A percentile compares a stretch with the other conserved stretches of the same genome.
Evolutionary conservation across 2,797 vertebrate genomes (phyloP).

Genomic region (Anguilla marmorata): DNA sequence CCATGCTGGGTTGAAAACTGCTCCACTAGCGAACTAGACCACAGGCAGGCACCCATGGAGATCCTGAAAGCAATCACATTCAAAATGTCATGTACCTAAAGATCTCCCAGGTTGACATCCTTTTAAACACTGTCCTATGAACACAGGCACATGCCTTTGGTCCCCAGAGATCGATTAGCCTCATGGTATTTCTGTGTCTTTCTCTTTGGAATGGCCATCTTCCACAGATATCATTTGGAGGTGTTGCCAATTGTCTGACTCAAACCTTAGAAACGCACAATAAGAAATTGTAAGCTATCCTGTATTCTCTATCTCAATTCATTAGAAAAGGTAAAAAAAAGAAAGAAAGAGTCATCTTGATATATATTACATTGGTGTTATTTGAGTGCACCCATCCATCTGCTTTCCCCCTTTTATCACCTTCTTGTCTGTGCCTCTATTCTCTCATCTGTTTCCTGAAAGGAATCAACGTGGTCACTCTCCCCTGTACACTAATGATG

Average conservation of each 20-base stretch:
- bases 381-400: not conserved
- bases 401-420: not conserved
- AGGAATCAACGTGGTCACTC: not conserved
- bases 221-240: not conserved
- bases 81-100: not conserved
- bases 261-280: not conserved
- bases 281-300: no score
- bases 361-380: not conserved
- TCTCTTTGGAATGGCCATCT: not conserved
- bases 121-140: not conserved
- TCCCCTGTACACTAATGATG: not conserved
- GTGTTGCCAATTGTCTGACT: not conserved
- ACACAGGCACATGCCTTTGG: not conserved
- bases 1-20: not conserved
- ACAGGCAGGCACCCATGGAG: not conserved
- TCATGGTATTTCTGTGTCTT: not conserved
- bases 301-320: not conserved
- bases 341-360: not conserved
- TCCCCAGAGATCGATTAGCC: not conserved
- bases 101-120: not conserved
- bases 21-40: not conserved
- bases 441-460: not conserved
- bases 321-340: not conserved
- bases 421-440: not conserved
- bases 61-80: not conserved